Conservation (phyloP, 2,888 invertebrate species). For the Sinopyrophorus schimmeli region DNA sequence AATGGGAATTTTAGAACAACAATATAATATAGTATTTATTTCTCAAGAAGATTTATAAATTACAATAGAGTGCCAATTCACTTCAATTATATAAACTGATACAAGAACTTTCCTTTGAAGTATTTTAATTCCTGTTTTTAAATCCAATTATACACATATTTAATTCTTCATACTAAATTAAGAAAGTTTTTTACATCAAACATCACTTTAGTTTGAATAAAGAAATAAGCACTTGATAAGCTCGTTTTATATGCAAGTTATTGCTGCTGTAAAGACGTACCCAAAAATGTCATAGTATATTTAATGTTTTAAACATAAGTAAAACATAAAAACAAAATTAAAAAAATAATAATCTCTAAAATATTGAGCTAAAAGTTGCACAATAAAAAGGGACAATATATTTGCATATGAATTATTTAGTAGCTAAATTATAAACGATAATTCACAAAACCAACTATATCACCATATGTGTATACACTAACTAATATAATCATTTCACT, state of each 20-base stretch:
- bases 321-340: constrained; percentile 3
- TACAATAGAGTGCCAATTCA: too few species aligned
- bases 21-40: constrained; percentile 26
- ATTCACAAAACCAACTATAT: constrained; percentile 28
- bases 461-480: constrained; percentile 23
- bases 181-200: constrained; percentile 3
- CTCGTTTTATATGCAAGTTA: constrained; percentile 14
- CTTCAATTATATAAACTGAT: too few species aligned
- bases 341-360: constrained; percentile 3
- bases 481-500: constrained; percentile 69
- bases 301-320: constrained; percentile 5
- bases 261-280: constrained; percentile 4
- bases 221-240: constrained; percentile 13
- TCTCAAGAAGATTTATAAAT: too few species aligned
- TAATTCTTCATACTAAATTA: constrained; percentile 6
- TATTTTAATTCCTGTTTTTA: too few species aligned
- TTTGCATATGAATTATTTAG: constrained; percentile 16
- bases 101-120: too few species aligned
- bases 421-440: constrained; percentile 14
- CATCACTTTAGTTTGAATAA: background rate
- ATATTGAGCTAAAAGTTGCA: background rate
- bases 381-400: constrained; percentile 13
- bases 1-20: constrained; percentile 15
- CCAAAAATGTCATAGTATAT: background rate
- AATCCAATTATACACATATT: too few species aligned